Evolutionary conservation across 1,140 invertebrate genomes (phyloP), one percentile per base, ranked within the genome.

Genomic region (Papilio polyxenes): DNA sequence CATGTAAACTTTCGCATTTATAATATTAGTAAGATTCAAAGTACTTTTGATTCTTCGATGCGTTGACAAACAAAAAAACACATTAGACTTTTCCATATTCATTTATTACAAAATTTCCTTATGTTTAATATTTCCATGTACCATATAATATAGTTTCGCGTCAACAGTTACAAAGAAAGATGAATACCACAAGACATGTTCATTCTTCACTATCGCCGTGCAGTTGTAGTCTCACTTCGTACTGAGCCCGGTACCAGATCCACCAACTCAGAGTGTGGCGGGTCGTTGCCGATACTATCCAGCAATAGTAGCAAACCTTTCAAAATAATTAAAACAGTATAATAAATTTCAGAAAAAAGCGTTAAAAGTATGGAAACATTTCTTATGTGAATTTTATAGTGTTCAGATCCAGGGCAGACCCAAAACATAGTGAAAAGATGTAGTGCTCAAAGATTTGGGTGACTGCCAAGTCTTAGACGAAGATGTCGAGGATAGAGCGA

Each of bases 261-360:
- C 93, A 94, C 93, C 93, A 94, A 74, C 90, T 89, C 0, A 94
- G 87, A 0, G 92, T 90, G 77, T 94, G 92, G 0, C 93, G 87
- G 13, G 93, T 94, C 13, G 92, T 89, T 0, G 93, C 92, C 4
- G 93, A 94, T 0, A 94, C 92, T 78, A 94, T 92, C 93, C 93
- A 94, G 82, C 92, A 94, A 83, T 94, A 94, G 81, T 94, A 94
- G 80, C 93, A 93, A 0, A 94, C 92, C 92, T 94, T 85, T 2
- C 83, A 59, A 69, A 81, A 59, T 20, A 59, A 31, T 31, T 31
- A 31, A 31, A 31, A 59, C 5, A 59, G n/a, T 9, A 20, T 59
- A 59, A 15, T 59, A n/a, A 59, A 59, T n/a, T 6, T n/a, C 8
- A 20, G n/a, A 59, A 59, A 59, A 59, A 56, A 53, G 48, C 48